phyloP scores from a whole-genome alignment of 2,888 invertebrate genomes.

The Blastobasis lacticolella region DNA sequence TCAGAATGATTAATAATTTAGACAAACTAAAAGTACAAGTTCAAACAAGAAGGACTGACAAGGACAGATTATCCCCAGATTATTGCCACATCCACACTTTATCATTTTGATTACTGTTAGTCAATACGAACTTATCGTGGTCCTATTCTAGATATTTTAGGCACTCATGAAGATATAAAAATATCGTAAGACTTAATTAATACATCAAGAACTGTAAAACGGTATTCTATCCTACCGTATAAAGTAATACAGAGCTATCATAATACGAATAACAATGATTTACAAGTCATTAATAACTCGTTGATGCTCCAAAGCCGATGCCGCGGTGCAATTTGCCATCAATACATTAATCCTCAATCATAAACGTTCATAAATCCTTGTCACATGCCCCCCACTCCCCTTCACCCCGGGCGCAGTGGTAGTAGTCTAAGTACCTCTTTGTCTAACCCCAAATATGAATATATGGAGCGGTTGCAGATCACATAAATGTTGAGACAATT shows the following conservation, averaged over 20 bases:
- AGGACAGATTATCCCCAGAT: too few species aligned
- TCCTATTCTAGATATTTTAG: too few species aligned
- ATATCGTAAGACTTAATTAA: background rate
- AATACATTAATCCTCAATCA: background rate
- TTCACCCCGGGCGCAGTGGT: background rate
- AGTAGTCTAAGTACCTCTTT: slow-evolving; percentile 12
- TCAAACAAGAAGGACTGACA: too few species aligned
- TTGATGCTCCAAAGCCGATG: background rate
- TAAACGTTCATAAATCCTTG: slow-evolving; percentile 2
- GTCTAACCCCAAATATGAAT: slow-evolving; percentile 60
- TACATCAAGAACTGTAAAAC: background rate
- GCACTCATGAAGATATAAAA: background rate
- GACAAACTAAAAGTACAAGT: too few species aligned
- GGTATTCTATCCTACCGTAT: too few species aligned
- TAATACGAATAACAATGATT: background rate
- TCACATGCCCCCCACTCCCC: background rate
- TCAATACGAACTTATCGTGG: too few species aligned
- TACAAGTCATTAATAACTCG: background rate
- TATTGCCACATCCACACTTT: too few species aligned
- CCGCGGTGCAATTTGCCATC: background rate
- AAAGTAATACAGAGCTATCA: background rate
- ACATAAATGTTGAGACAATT: background rate
- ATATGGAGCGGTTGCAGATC: slow-evolving; percentile 46
- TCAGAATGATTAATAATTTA: too few species aligned
- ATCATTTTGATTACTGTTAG: too few species aligned